phyloP scores from a whole-genome alignment of 1,140 invertebrate genomes.

The Asobara japonica region DNA sequence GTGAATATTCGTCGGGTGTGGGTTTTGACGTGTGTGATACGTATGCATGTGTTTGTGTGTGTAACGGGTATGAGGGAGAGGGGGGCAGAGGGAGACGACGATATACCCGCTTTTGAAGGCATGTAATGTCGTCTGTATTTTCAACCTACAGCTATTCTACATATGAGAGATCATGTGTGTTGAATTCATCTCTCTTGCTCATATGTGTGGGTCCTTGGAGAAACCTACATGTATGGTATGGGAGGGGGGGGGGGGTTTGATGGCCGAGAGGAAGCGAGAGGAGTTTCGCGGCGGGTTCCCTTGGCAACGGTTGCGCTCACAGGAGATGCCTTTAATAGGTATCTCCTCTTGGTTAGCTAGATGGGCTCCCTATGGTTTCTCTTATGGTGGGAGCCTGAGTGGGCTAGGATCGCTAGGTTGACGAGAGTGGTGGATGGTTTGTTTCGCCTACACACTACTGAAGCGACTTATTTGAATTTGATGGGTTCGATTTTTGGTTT shows the following conservation, averaged over 20 bases:
- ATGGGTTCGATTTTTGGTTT: neutral
- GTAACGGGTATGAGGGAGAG: slow-evolving; percentile 27
- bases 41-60: slow-evolving; percentile 22
- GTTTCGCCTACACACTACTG: neutral
- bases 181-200: neutral
- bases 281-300: slow-evolving; percentile 50
- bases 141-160: neutral
- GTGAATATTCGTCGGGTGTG: slow-evolving; percentile 13
- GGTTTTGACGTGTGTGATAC: no score
- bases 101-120: slow-evolving; percentile 24
- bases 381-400: slow-evolving; percentile 30
- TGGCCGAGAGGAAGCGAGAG: slow-evolving; percentile 1
- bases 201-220: neutral
- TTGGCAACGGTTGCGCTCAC: slow-evolving; percentile 56
- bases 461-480: neutral
- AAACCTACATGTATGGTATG: neutral
- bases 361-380: slow-evolving; percentile 41
- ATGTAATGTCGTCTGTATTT: slow-evolving; percentile 32
- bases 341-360: slow-evolving; percentile 47
- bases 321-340: slow-evolving; percentile 63
- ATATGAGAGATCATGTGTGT: neutral
- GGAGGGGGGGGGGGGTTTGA: neutral
- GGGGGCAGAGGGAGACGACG: neutral
- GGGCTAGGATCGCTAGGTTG: neutral
- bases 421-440: neutral